A percentile compares a stretch with the other conserved stretches of the same genome.
Conservation (phyloP, 2,797 vertebrate species). For the Psittacula derbiana region DNA sequence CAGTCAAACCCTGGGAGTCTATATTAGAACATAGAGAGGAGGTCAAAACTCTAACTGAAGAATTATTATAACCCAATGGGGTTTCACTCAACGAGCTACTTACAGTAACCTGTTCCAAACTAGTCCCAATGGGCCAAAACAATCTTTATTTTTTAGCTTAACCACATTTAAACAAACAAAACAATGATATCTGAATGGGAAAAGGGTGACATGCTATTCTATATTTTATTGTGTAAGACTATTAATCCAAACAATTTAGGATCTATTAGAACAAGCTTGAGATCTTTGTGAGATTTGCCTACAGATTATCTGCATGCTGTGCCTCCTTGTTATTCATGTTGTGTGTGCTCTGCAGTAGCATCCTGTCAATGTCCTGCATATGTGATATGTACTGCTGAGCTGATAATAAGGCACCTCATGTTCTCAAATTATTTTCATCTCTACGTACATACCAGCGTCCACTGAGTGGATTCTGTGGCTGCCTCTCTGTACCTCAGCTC, state of each 20-base stretch:
- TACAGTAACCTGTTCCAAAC: not conserved
- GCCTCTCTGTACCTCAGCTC: slow-evolving; percentile 60
- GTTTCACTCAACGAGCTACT: not conserved
- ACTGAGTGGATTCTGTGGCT: not conserved
- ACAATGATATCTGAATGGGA: not conserved
- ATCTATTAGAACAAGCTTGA: not conserved
- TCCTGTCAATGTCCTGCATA: not conserved
- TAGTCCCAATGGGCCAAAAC: not conserved
- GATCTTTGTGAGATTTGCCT: not conserved
- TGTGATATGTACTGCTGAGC: not conserved
- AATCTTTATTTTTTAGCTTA: not conserved
- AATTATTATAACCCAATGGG: not conserved
- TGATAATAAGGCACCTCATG: not conserved
- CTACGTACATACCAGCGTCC: slow-evolving; percentile 43
- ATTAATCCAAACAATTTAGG: not conserved
- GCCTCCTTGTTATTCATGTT: not conserved
- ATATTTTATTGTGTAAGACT: not conserved
- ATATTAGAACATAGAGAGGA: not conserved
- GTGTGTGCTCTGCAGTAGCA: not conserved
- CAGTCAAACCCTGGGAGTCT: not conserved
- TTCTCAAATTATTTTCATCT: not conserved
- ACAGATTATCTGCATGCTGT: not conserved
- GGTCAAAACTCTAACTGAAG: not conserved
- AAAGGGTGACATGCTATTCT: not conserved
- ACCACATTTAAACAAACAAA: not conserved